Percentiles rank a stretch among this genome's conserved stretches.
These are phyloP conservation scores for Leptonema lineaticorne DNA, from an alignment of 1,140 invertebrate genomes.

Conservation along the genomic window DNA sequence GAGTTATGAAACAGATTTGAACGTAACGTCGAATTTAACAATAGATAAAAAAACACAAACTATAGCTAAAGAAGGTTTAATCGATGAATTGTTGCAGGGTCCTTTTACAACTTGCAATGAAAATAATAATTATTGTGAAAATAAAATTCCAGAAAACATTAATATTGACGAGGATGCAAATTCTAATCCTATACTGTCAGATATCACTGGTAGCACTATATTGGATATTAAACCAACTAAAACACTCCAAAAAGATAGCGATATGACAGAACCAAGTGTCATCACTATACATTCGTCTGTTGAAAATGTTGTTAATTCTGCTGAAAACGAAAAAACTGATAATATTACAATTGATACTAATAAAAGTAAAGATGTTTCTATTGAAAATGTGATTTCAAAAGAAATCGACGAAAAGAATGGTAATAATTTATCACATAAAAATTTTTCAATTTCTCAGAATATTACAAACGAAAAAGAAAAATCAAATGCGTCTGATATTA, in stretches of 20 bases:
- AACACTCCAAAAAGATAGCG: slow-evolving; percentile 41
- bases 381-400: slow-evolving; percentile 41
- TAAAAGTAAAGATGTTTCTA: neutral
- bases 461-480: neutral
- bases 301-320: neutral
- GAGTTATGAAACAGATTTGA: slow-evolving; percentile 55
- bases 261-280: slow-evolving; percentile 31
- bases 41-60: slow-evolving; percentile 45
- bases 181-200: slow-evolving; percentile 24
- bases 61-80: slow-evolving; percentile 14
- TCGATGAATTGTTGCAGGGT: slow-evolving; percentile 33
- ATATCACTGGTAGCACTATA: slow-evolving; percentile 4
- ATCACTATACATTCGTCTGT: slow-evolving; percentile 20
- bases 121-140: slow-evolving; percentile 29
- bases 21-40: slow-evolving; percentile 55
- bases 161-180: slow-evolving; percentile 5
- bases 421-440: neutral
- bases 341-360: neutral
- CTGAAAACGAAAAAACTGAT: slow-evolving; percentile 10
- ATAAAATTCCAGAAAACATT: slow-evolving; percentile 19
- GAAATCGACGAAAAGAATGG: neutral
- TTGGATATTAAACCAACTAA: slow-evolving; percentile 49
- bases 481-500: neutral
- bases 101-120: slow-evolving; percentile 34
- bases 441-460: neutral